Evolutionary conservation across 2,797 vertebrate species (phyloP).

Genomic region (Psittacula echo): DNA sequence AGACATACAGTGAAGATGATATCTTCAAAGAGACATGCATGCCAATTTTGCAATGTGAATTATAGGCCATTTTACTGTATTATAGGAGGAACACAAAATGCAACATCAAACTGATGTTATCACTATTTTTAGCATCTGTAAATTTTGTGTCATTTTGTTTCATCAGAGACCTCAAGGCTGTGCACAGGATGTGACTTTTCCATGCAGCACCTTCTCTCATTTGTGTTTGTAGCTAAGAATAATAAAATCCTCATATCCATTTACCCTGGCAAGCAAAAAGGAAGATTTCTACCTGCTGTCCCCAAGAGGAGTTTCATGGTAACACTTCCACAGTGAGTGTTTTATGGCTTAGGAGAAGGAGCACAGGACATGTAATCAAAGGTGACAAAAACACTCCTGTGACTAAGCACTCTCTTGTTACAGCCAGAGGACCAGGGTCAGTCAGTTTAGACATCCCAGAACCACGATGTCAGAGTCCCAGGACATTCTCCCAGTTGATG

Average conservation of each 20-base stretch:
- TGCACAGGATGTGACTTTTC: not conserved
- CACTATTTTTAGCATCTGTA: constrained; percentile 52
- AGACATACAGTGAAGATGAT: not conserved
- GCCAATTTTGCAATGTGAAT: constrained; percentile 55
- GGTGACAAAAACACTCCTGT: not conserved
- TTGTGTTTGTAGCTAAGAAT: not conserved
- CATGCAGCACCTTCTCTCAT: constrained; percentile 23
- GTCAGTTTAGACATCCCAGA: not conserved
- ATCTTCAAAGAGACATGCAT: constrained; percentile 48
- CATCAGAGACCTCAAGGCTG: constrained; percentile 46
- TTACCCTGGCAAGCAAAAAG: not conserved
- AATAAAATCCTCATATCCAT: constrained; percentile 1
- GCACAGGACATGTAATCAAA: not conserved
- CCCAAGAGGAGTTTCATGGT: not conserved
- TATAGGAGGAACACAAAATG: constrained; percentile 48
- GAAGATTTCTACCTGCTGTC: not conserved
- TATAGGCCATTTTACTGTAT: constrained; percentile 33
- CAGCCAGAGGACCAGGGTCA: accelerated
- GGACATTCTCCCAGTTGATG: not conserved
- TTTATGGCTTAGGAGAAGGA: not conserved
- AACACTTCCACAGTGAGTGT: not conserved
- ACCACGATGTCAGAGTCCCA: not conserved
- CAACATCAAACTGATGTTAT: constrained; percentile 46
- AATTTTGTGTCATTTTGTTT: constrained; percentile 61
- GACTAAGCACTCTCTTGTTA: not conserved